Base-by-base conservation (phyloP, 2,797 vertebrate genomes). In the Hydrocynus forskahlii region DNA sequence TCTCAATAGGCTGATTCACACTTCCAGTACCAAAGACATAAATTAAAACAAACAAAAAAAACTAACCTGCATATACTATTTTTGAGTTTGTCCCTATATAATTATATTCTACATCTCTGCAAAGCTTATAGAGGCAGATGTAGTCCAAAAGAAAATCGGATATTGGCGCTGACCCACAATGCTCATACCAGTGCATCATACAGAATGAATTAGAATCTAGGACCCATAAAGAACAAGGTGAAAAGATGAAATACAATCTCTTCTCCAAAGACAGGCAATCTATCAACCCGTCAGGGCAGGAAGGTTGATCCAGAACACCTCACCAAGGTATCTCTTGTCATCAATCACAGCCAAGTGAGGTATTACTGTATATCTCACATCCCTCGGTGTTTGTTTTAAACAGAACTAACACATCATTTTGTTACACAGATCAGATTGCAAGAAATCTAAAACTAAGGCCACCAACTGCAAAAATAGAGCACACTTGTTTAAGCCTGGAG, bases 161-260 rank as follows among this genome's bases (percentile, higher is more conserved):
- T 45, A 45, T 12, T 45, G 43, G 43, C 43, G 10, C 43, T 45
- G 7, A 2, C 5, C 43, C 43, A 45, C 43, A 45, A 45, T 45
- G 8, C 43, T 12, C 43, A 45, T 45, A 45, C 10, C 7, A 7
- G 10, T 45, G 43, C 43, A 12, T 45, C 43, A 8, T 12, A 45
- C 35, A 35, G 35, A 45, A 45, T 8, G 43, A 45, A 10, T 25
- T 13, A 29, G 60, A 63, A 29, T 29, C 23, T 13, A 16, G 4
- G 4, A 2, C 62, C 66, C 87, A 85, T 88, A 71, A 72, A 85
- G 45, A 43, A 48, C 40, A 43, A 67, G 0, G 48, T 19, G 40
- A 54, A 54, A 73, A 43, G 29, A 21, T 73, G 23, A 54, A 25
- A 73, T 35, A 52, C 57, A 64, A 40, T 45, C 4, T 50, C 38